phyloP scores from a whole-genome alignment of 2,797 vertebrate species.

The Halcyon chelicuti region DNA sequence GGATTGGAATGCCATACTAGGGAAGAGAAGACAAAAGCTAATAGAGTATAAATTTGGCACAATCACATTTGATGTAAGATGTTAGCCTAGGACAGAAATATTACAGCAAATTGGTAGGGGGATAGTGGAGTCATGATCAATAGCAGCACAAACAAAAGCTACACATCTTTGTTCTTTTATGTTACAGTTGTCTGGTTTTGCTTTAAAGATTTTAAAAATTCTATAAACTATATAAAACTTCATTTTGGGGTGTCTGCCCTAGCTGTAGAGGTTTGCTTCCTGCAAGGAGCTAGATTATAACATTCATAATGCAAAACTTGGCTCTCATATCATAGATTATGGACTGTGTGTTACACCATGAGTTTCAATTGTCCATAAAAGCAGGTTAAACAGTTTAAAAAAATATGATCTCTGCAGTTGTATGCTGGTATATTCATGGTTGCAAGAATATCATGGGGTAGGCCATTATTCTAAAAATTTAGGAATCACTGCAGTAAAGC shows the following conservation, averaged over 20 bases:
- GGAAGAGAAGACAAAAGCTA: not conserved
- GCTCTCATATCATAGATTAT: not conserved
- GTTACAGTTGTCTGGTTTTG: not conserved
- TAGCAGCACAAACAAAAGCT: not conserved
- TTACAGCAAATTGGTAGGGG: not conserved
- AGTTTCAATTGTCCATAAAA: not conserved
- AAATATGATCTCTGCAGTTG: not conserved
- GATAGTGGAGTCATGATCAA: not conserved
- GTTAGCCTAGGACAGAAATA: not conserved
- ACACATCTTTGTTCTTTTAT: accelerated
- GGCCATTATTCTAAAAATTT: not conserved
- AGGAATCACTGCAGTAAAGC: not conserved
- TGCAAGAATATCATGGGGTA: not conserved
- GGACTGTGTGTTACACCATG: not conserved
- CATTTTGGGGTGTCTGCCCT: not conserved
- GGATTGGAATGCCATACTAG: not conserved
- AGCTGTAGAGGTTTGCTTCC: not conserved
- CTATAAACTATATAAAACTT: not conserved
- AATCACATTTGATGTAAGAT: not conserved
- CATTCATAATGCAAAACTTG: not conserved
- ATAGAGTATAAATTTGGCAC: not conserved
- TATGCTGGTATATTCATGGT: accelerated
- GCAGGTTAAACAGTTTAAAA: not conserved
- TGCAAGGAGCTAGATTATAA: not conserved
- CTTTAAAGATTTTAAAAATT: not conserved